These are phyloP conservation scores for Sialia sialis DNA, from an alignment of 2,113 vertebrate species.

Conservation along the genomic window DNA sequence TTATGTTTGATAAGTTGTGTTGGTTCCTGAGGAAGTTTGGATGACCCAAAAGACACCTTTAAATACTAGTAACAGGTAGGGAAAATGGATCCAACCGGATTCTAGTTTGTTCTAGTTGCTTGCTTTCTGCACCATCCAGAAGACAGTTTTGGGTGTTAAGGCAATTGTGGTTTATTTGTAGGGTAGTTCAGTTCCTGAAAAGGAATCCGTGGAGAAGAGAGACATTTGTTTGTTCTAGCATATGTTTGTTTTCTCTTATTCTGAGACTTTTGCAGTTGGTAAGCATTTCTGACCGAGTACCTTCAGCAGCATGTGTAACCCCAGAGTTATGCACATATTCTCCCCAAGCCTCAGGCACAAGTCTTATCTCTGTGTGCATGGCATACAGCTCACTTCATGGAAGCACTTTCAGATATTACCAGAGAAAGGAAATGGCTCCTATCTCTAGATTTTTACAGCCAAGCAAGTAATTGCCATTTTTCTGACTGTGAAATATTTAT, in stretches of 20 bases:
- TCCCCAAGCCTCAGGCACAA: neutral
- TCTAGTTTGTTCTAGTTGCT: neutral
- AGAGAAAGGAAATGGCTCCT: conserved; percentile 37
- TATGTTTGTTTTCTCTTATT: conserved; percentile 25
- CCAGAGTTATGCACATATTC: neutral
- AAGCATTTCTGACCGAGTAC: neutral
- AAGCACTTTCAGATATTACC: neutral
- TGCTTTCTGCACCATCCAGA: neutral
- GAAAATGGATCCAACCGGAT: neutral
- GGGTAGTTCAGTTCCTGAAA: conserved; percentile 4
- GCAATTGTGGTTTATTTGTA: neutral
- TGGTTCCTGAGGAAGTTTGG: neutral
- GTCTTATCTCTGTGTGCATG: neutral
- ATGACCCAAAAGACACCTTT: neutral
- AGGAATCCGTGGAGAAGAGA: neutral
- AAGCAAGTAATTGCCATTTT: neutral
- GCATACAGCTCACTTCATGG: neutral
- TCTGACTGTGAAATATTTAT: neutral
- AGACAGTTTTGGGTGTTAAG: neutral
- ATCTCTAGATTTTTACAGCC: neutral
- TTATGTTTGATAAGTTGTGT: neutral
- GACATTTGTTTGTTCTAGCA: neutral
- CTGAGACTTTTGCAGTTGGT: neutral
- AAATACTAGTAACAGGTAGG: neutral
- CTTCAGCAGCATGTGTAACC: neutral